A percentile compares a stretch with the other conserved stretches of the same genome.
These are phyloP conservation scores for Scelioninae gen. 1 DNA, from an alignment of 2,888 invertebrate species.

Conservation along the genomic window DNA sequence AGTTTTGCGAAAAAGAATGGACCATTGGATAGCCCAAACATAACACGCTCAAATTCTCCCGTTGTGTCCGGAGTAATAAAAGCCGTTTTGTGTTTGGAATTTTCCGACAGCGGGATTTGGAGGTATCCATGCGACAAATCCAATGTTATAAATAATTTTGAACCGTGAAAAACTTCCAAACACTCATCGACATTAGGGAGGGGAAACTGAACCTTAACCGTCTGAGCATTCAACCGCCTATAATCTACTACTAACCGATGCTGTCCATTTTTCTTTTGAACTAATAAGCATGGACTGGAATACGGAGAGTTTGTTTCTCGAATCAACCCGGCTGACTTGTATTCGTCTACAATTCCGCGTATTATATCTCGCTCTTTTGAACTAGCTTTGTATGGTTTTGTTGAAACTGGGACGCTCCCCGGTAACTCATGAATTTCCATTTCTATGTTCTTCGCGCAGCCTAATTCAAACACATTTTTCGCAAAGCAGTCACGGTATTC, in stretches of 20 bases:
- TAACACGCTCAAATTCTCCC: slow-evolving; percentile 75
- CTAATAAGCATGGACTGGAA: neutral
- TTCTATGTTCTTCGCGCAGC: slow-evolving; percentile 10
- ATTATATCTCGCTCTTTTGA: slow-evolving; percentile 4
- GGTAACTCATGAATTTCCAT: slow-evolving; percentile 12
- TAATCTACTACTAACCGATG: slow-evolving; percentile 17
- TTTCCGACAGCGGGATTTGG: slow-evolving; percentile 7
- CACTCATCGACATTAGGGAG: slow-evolving; percentile 20
- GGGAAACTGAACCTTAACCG: neutral
- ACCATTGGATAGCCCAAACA: slow-evolving; percentile 77
- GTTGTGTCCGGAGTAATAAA: slow-evolving; percentile 70
- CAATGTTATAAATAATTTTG: slow-evolving; percentile 3
- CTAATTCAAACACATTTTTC: slow-evolving; percentile 17
- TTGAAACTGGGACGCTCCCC: slow-evolving; percentile 6
- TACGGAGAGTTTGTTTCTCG: slow-evolving; percentile 5
- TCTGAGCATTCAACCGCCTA: slow-evolving; percentile 9
- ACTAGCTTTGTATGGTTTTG: slow-evolving; percentile 9
- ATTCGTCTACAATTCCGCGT: neutral
- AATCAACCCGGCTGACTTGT: slow-evolving; percentile 10
- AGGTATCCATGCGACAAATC: slow-evolving; percentile 17
- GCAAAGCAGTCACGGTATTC: slow-evolving; percentile 34
- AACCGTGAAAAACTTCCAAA: neutral
- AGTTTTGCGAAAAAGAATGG: slow-evolving; percentile 75
- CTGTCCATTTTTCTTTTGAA: slow-evolving; percentile 3
- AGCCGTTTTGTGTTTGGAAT: slow-evolving; percentile 4